Base-by-base conservation (phyloP, 2,113 vertebrate species). In the Pleuronectes platessa region DNA sequence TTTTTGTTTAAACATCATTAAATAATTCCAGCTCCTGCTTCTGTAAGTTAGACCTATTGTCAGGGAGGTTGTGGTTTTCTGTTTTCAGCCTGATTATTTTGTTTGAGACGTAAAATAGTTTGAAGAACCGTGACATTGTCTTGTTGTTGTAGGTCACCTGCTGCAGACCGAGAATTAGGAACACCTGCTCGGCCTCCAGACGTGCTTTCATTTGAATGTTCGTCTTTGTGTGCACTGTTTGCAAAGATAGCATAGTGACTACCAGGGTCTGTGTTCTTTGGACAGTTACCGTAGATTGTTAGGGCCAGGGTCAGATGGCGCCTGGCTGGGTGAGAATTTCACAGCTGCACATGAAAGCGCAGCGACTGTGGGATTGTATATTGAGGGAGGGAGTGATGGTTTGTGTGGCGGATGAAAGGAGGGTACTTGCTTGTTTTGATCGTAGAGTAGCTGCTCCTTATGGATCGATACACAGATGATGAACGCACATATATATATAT, bases 331-430 rank as follows among this genome's bases (percentile, higher is more conserved):
- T 92, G 89, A 86, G 88, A 93, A 90, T 89, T 88, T 90, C 89
- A 87, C 91, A 91, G 87, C 90, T 93, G 92, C 89, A 91, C 84
- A 88, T 93, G 82, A 92, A 93, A 91, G 90, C 56, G 55, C 27
- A 71, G 76, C 49, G 74, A 81, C 81, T 11, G 83, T 80, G 68
- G 63, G 69, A 74, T 73, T 66, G 82, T 67, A 84, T 78, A 64
- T 61, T 27, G 49, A 63, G 61, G 53, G 73, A 51, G 68, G n/a
- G 70, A 67, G 55, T 4, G 37, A 40, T 21, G 58, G 63, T 45
- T 74, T 63, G 69, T 23, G 63, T 11, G 27, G 37, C 51, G 26
- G 55, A 85, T 76, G 65, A 77, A 71, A 61, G 40, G 68, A 26
- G 45, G 35, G 9, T 56, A 62, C 69, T 35, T 56, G 64, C 62